phyloP scores from a whole-genome alignment of 2,888 invertebrate species.

The Diabrotica balteata region DNA sequence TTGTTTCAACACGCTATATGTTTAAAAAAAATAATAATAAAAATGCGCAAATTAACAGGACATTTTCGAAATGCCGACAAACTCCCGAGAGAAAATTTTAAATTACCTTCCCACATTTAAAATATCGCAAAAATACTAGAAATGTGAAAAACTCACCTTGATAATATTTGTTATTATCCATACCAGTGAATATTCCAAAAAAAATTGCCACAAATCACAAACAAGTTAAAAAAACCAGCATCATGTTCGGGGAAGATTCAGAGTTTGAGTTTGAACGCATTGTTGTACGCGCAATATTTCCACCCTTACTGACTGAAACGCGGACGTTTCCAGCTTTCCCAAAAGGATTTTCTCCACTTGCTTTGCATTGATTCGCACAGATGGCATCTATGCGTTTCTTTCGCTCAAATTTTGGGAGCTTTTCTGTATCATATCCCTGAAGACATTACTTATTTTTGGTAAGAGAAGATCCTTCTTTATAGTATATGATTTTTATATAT shows the following conservation, averaged over 20 bases:
- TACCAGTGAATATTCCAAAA: constrained; percentile 7
- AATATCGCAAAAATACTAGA: no score
- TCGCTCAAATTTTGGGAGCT: not conserved
- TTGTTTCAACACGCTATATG: no score
- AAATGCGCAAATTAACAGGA: no score
- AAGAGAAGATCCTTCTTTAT: not conserved
- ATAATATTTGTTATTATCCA: constrained; percentile 18
- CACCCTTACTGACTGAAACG: constrained; percentile 38
- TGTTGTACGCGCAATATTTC: constrained; percentile 40
- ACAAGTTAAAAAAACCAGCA: constrained; percentile 30
- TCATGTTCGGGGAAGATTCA: constrained; percentile 28
- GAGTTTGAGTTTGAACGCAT: constrained; percentile 30
- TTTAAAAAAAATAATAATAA: no score
- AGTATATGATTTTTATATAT: no score
- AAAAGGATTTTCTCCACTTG: constrained; percentile 29
- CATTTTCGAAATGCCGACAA: no score
- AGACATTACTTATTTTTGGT: not conserved
- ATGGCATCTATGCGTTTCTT: constrained; percentile 27
- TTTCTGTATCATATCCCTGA: not conserved
- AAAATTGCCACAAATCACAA: constrained; percentile 29
- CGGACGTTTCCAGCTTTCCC: constrained; percentile 35
- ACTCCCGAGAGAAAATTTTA: no score
- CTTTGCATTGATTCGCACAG: constrained; percentile 30
- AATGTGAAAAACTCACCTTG: constrained; percentile 11
- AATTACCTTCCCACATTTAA: no score